These are phyloP conservation scores for Chalcosyrphus nemorum DNA, from an alignment of 2,888 invertebrate species.

Conservation along the genomic window DNA sequence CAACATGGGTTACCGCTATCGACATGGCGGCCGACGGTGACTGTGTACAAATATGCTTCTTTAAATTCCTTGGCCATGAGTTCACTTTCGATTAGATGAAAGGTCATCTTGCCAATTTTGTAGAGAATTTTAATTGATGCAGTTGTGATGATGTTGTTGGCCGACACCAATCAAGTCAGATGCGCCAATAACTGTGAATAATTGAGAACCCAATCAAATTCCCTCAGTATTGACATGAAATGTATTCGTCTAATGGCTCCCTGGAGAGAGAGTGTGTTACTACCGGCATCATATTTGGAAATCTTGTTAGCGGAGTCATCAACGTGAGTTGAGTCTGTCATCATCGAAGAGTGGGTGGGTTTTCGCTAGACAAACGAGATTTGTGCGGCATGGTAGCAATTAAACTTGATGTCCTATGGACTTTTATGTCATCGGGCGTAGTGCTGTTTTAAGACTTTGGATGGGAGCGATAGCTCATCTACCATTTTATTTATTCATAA, in stretches of 20 bases:
- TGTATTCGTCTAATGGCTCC: constrained; percentile 50
- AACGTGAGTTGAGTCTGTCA: constrained; percentile 8
- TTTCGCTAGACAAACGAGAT: not conserved
- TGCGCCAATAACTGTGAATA: constrained; percentile 81
- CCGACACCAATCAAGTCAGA: constrained; percentile 52
- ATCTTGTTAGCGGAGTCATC: constrained; percentile 31
- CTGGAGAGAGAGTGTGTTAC: constrained; percentile 14
- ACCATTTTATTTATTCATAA: not conserved
- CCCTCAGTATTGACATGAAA: constrained; percentile 71
- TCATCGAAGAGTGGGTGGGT: not conserved
- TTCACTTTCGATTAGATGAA: constrained; percentile 2
- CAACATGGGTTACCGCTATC: constrained; percentile 28
- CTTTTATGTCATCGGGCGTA: not conserved
- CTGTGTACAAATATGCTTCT: not conserved
- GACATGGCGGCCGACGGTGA: too few species aligned
- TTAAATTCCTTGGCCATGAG: constrained; percentile 2
- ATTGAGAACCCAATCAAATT: constrained; percentile 82
- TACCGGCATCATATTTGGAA: not conserved
- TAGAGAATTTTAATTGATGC: constrained; percentile 30
- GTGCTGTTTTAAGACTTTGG: not conserved
- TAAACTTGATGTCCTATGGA: constrained; percentile 26
- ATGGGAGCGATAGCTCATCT: not conserved
- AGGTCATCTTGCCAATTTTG: constrained; percentile 15
- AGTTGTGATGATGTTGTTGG: not conserved
- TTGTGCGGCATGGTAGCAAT: not conserved